Conservation (phyloP, 2,797 vertebrate species). For the Zenarchopterus dispar region DNA sequence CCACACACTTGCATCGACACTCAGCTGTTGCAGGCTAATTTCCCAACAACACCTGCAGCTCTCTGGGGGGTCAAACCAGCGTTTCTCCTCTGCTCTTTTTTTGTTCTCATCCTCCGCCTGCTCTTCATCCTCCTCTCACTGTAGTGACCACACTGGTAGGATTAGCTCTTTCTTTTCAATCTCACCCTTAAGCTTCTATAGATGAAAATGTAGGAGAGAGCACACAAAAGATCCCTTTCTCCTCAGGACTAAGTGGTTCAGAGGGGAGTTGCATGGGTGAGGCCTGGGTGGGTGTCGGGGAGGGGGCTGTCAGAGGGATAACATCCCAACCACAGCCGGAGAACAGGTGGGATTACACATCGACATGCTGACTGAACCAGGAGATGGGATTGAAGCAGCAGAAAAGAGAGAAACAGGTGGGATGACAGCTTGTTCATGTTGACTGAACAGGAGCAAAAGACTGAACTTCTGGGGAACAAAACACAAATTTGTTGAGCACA, state of each 20-base stretch:
- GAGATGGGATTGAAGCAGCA: constrained; percentile 33
- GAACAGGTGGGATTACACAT: constrained; percentile 80
- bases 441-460: not conserved
- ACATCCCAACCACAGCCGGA: constrained; percentile 60
- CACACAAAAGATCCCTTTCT: constrained; percentile 71
- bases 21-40: constrained; percentile 53
- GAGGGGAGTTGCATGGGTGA: constrained; percentile 30
- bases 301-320: constrained; percentile 53
- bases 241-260: constrained; percentile 27
- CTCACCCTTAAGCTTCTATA: constrained; percentile 18
- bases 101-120: not conserved
- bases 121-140: constrained; percentile 20
- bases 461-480: not conserved
- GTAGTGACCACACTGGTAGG: constrained; percentile 27
- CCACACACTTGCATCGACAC: constrained; percentile 5
- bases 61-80: constrained; percentile 22
- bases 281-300: constrained; percentile 20
- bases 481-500: not conserved
- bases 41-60: constrained; percentile 48
- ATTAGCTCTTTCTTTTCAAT: constrained; percentile 25
- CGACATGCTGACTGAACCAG: constrained; percentile 34
- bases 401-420: constrained; percentile 43
- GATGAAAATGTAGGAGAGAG: constrained; percentile 16
- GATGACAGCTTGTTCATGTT: not conserved
- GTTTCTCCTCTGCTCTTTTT: not conserved